Evolutionary conservation across 1,140 invertebrate genomes (phyloP).

Genomic region (Drosophila tsacasi): DNA sequence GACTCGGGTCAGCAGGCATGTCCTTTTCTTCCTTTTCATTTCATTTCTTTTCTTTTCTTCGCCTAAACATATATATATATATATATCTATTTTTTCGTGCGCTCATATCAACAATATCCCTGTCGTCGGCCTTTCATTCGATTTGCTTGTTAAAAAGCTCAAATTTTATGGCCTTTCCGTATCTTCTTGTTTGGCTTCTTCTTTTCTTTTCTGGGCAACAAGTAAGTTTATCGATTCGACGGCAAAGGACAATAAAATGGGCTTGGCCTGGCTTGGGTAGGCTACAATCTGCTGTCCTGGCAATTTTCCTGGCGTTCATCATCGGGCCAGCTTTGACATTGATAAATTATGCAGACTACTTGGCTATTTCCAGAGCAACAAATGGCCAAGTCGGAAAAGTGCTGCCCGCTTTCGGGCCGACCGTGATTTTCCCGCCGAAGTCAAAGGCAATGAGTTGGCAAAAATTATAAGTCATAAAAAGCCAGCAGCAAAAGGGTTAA

Average conservation of each 20-base stretch:
- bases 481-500: conserved; percentile 47
- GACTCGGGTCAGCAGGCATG: conserved; percentile 61
- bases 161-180: conserved; percentile 78
- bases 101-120: conserved; percentile 60
- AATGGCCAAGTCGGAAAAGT: conserved; percentile 50
- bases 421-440: conserved; percentile 39
- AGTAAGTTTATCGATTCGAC: conserved; percentile 73
- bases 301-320: conserved; percentile 69
- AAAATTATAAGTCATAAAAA: conserved; percentile 81
- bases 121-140: conserved; percentile 72
- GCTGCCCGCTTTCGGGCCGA: conserved; percentile 3
- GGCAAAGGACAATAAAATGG: conserved; percentile 23
- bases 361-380: conserved; percentile 54
- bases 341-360: conserved; percentile 73
- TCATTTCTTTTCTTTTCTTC: conserved; percentile 45
- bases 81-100: conserved; percentile 10
- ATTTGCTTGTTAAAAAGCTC: conserved; percentile 82
- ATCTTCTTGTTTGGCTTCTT: conserved; percentile 26
- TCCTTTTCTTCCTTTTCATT: conserved; percentile 37
- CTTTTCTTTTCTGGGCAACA: conserved; percentile 53
- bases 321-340: conserved; percentile 72
- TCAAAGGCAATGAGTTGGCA: conserved; percentile 75
- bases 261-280: conserved; percentile 26
- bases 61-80: conserved; percentile 11
- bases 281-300: conserved; percentile 70